Base-by-base conservation (phyloP, 2,113 vertebrate genomes). In the Numida meleagris region DNA sequence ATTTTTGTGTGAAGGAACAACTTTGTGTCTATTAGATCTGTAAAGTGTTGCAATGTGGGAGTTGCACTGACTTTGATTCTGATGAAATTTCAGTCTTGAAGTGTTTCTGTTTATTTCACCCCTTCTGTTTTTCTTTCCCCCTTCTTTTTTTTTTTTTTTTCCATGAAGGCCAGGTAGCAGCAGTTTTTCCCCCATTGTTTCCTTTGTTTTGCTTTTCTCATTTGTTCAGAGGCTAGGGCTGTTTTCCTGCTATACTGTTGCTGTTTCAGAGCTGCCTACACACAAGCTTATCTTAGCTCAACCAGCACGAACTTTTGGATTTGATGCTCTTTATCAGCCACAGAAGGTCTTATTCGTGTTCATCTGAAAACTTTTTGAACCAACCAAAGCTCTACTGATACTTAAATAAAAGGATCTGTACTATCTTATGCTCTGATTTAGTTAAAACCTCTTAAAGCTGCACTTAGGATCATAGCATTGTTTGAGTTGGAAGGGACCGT, bases 211-310 rank as follows among this genome's bases (percentile, higher is more conserved):
- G 51, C 84, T 90, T 91, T 88, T 75, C 86, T 90, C 80, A 40
- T 75, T 90, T 92, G 46, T 80, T 90, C 82, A 78, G 51, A 81
- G 61, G 34, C 50, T 70, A 90, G 51, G 40, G 43, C 29, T 46
- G 40, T 36, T 94, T 96, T 93, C 65, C 73, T 86, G 68, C 72
- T 86, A 12, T 71, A 38, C 53, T 83, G 31, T 88, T 81, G 68
- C 79, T 86, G 53, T 58, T 94, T 90, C 80, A 88, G 72, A 90
- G 31, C 62, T 88, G 70, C 73, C 36, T 92, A 86, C 95, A 57
- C 43, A 57, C 27, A 51, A 51, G 68, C 23, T 90, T 82, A 59
- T 34, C 57, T 67, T 36, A 81, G 57, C 58, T 83, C 73, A 86
- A 48, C 8, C 36, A 58, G 12, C 42, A 53, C 50, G 62, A 94